These are phyloP conservation scores for Hydrozoanthus gracilis DNA, from an alignment of 92 coral and sea anemone genomes.

Conservation along the genomic window DNA sequence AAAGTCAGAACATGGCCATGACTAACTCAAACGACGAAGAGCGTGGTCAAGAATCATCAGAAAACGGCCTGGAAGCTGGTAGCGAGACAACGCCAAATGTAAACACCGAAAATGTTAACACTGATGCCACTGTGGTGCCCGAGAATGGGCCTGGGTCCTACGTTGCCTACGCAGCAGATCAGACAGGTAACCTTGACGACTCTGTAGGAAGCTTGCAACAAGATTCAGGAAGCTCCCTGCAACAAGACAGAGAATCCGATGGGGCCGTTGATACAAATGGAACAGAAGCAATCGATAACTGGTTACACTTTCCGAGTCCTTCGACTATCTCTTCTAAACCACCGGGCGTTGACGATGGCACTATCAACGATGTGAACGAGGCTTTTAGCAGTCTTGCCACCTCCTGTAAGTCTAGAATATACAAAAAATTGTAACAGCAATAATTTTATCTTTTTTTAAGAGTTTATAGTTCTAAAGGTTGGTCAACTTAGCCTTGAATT, in stretches of 20 bases:
- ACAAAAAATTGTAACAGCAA: background rate
- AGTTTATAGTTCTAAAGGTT: too few species aligned
- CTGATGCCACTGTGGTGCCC: background rate
- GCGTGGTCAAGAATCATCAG: background rate
- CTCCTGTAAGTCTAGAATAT: conserved; percentile 45
- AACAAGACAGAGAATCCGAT: background rate
- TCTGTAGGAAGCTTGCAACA: background rate
- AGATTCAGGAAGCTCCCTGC: conserved; percentile 13
- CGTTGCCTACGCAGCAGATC: conserved; percentile 30
- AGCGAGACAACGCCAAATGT: conserved; percentile 4
- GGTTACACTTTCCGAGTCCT: conserved; percentile 22
- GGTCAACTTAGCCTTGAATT: too few species aligned
- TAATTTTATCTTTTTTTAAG: too few species aligned
- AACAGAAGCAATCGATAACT: background rate
- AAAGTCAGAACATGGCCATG: conserved; percentile 19
- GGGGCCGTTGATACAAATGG: background rate
- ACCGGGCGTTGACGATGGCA: conserved; percentile 52
- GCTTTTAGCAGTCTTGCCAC: conserved; percentile 44
- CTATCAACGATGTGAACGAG: conserved; percentile 48
- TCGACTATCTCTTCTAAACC: conserved; percentile 5
- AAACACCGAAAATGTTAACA: conserved; percentile 1
- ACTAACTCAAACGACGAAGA: conserved; percentile 5
- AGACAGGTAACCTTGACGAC: background rate
- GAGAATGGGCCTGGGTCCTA: conserved; percentile 22
- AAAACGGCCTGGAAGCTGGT: background rate